phyloP scores from a whole-genome alignment of 1,140 invertebrate species.

The Nautilus pompilius region DNA sequence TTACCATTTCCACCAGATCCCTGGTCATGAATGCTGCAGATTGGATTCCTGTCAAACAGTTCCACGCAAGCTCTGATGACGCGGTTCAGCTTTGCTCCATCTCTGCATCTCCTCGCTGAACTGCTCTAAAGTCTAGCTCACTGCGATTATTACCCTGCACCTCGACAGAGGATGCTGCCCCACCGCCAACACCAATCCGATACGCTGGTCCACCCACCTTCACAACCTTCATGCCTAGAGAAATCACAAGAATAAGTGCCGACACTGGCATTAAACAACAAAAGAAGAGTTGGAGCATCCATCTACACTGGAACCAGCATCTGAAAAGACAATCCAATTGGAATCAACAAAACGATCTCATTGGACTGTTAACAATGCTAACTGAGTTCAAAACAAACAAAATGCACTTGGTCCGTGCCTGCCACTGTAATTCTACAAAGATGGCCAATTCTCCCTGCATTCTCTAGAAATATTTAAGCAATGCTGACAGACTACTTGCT shows the following conservation, averaged over 20 bases:
- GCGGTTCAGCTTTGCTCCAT: conserved; percentile 98
- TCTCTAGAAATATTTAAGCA: too few species aligned
- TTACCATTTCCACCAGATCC: conserved; percentile 94
- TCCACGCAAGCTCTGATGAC: conserved; percentile 90
- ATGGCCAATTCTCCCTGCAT: too few species aligned
- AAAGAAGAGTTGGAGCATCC: too few species aligned
- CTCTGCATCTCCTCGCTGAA: conserved; percentile 96
- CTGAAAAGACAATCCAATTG: too few species aligned
- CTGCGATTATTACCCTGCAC: conserved; percentile 80
- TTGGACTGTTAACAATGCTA: too few species aligned
- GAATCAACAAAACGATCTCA: too few species aligned
- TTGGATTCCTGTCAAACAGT: conserved; percentile 76
- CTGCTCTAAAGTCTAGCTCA: conserved; percentile 91
- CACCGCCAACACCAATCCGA: conserved; percentile 95
- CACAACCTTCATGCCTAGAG: conserved; percentile 64
- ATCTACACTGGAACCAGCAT: too few species aligned
- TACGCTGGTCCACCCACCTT: conserved; percentile 95
- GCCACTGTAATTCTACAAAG: too few species aligned
- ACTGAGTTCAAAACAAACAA: too few species aligned
- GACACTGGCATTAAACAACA: too few species aligned
- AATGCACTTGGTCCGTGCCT: too few species aligned
- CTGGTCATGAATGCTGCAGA: conserved; percentile 92
- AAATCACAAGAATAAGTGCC: neutral
- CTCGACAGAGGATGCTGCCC: conserved; percentile 92
- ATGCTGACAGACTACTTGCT: too few species aligned